phyloP scores from a whole-genome alignment of 1,140 invertebrate genomes.

The Papilio polyxenes region DNA sequence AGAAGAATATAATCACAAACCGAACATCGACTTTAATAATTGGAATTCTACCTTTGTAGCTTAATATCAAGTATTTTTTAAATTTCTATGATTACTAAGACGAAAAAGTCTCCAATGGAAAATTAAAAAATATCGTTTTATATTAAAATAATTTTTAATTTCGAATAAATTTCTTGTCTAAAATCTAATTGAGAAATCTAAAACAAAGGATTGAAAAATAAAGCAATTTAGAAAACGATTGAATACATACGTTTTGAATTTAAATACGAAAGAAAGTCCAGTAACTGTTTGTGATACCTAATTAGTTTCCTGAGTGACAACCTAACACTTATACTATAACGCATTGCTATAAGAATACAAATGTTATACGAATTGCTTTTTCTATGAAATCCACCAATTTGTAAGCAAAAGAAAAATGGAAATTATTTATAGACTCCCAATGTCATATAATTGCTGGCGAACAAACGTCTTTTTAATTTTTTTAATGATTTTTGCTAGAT shows the following conservation, averaged over 20 bases:
- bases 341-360: background rate
- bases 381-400: background rate
- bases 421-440: too few relatives aligned
- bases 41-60: too few relatives aligned
- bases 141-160: too few relatives aligned
- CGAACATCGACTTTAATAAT: background rate
- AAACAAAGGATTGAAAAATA: slow-evolving; percentile 10
- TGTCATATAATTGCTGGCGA: background rate
- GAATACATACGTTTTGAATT: slow-evolving; percentile 41
- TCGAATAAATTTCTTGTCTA: too few relatives aligned
- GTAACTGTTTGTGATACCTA: slow-evolving; percentile 6
- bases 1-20: slow-evolving; percentile 1
- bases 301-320: slow-evolving; percentile 27
- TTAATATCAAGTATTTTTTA: too few relatives aligned
- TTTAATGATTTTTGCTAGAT: background rate
- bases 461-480: background rate
- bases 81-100: too few relatives aligned
- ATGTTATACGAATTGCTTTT: background rate
- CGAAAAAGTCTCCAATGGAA: too few relatives aligned
- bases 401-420: background rate
- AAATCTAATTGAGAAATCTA: slow-evolving; percentile 29
- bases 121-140: too few relatives aligned
- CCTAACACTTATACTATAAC: slow-evolving; percentile 18
- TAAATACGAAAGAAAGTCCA: slow-evolving; percentile 42
- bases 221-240: slow-evolving; percentile 41